Percentiles rank a stretch among this genome's conserved stretches.
Conservation (phyloP, 2,797 vertebrate genomes). For the Trematomus bernacchii region DNA sequence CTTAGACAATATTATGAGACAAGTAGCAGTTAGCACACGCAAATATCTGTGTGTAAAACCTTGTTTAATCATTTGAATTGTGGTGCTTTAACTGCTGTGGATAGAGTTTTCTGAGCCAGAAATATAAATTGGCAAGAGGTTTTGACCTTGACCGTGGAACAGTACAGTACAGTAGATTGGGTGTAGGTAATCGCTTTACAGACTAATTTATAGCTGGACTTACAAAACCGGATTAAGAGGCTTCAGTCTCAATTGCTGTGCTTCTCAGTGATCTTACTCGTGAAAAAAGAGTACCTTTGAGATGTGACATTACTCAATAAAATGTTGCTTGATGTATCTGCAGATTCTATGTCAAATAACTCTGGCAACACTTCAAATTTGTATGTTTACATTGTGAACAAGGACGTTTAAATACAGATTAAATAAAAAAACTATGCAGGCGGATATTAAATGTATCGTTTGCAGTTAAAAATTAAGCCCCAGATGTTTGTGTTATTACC, state of each 20-base stretch:
- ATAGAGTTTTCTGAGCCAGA: conserved; percentile 1
- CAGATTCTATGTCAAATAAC: not conserved
- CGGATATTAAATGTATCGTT: not conserved
- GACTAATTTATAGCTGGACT: conserved; percentile 12
- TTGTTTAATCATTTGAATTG: conserved; percentile 17
- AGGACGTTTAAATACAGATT: not conserved
- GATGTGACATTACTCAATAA: not conserved
- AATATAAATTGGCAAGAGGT: not conserved
- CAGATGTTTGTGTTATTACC: conserved; percentile 8
- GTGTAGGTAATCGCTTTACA: not conserved
- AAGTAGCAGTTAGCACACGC: conserved; percentile 29
- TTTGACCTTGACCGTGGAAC: conserved; percentile 9
- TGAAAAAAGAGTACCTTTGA: not conserved
- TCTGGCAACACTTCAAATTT: not conserved
- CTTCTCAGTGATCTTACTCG: conserved; percentile 2
- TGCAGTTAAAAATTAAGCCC: conserved; percentile 1
- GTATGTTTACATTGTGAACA: not conserved
- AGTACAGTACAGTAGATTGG: not conserved
- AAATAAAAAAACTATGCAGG: not conserved
- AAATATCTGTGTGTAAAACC: conserved; percentile 43
- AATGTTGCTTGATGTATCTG: not conserved
- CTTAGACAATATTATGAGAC: conserved; percentile 46
- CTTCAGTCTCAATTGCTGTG: conserved; percentile 6
- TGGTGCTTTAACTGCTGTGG: not conserved
- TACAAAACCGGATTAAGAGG: conserved; percentile 18